Evolutionary conservation across 2,113 vertebrate genomes (phyloP).

Genomic region (Peromyscus leucopus): DNA sequence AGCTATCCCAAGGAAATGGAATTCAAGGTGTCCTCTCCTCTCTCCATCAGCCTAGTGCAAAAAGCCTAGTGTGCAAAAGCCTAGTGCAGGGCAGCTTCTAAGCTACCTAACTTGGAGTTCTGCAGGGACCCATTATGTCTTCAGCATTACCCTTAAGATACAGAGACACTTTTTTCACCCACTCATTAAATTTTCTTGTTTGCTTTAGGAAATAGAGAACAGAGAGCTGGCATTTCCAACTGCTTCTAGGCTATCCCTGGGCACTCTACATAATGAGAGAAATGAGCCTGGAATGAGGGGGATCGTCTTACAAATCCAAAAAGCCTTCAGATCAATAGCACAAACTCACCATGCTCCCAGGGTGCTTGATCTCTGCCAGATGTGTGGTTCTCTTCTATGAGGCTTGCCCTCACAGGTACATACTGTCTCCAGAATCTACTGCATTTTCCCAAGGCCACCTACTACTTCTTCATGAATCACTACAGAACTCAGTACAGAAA

Average conservation of each 20-base stretch:
- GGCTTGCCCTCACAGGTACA: too few relatives aligned
- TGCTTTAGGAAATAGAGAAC: neutral
- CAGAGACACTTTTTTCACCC: neutral
- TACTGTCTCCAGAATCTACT: neutral
- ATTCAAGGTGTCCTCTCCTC: neutral
- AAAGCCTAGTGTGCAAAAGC: neutral
- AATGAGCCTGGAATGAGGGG: neutral
- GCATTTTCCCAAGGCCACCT: rapidly evolving
- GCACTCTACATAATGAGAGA: neutral
- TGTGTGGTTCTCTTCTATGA: neutral
- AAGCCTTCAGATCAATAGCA: too few relatives aligned
- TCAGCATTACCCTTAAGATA: neutral
- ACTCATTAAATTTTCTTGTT: neutral
- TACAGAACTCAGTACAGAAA: neutral
- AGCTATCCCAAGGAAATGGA: neutral
- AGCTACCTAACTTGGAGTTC: too few relatives aligned
- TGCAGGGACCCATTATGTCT: neutral
- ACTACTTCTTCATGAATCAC: neutral
- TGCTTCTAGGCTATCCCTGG: neutral
- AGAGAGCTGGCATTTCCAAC: neutral
- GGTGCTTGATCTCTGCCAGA: neutral
- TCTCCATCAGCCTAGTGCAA: too few relatives aligned
- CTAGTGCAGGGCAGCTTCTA: neutral
- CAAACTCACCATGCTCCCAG: rapidly evolving
- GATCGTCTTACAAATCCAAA: neutral